phyloP scores from a whole-genome alignment of 2,888 invertebrate species.

The Calameuta pallipes region DNA sequence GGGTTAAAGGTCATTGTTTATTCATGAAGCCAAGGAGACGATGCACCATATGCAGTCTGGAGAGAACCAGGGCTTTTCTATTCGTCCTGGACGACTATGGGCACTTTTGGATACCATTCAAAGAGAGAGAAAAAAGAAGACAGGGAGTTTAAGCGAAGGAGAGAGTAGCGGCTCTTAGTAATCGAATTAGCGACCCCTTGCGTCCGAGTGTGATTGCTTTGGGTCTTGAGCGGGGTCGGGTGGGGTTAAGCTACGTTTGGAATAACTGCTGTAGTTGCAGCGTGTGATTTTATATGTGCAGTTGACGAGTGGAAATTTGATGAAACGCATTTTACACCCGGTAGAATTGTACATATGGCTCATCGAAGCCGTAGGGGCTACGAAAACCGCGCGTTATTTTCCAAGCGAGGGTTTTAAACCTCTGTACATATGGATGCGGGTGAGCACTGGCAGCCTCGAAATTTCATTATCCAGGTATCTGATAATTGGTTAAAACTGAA shows the following conservation, averaged over 20 bases:
- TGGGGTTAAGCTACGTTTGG: slow-evolving; percentile 2
- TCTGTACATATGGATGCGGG: slow-evolving; percentile 49
- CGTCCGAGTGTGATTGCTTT: slow-evolving; percentile 62
- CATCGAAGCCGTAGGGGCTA: slow-evolving; percentile 23
- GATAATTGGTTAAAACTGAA: slow-evolving; percentile 58
- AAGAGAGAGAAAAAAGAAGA: slow-evolving; percentile 1
- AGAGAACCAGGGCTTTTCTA: not conserved
- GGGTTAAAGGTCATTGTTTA: slow-evolving; percentile 14
- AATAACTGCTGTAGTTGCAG: not conserved
- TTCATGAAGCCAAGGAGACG: slow-evolving; percentile 22
- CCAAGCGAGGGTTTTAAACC: slow-evolving; percentile 46
- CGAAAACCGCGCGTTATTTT: slow-evolving; percentile 49
- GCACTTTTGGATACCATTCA: not conserved
- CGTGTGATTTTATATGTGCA: slow-evolving; percentile 12
- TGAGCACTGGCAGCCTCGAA: slow-evolving; percentile 7
- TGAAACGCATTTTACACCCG: slow-evolving; percentile 5
- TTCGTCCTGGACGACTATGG: not conserved
- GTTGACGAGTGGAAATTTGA: slow-evolving; percentile 6
- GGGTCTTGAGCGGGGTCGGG: slow-evolving; percentile 35
- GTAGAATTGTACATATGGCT: not conserved
- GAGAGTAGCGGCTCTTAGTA: slow-evolving; percentile 46
- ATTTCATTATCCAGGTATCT: slow-evolving; percentile 35
- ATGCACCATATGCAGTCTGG: slow-evolving; percentile 29
- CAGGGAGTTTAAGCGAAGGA: slow-evolving; percentile 5
- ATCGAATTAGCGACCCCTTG: slow-evolving; percentile 62